Percentiles rank a stretch among this genome's conserved stretches.
phyloP scores from a whole-genome alignment of 1,140 invertebrate genomes.

The Drosophila kepulauana region DNA sequence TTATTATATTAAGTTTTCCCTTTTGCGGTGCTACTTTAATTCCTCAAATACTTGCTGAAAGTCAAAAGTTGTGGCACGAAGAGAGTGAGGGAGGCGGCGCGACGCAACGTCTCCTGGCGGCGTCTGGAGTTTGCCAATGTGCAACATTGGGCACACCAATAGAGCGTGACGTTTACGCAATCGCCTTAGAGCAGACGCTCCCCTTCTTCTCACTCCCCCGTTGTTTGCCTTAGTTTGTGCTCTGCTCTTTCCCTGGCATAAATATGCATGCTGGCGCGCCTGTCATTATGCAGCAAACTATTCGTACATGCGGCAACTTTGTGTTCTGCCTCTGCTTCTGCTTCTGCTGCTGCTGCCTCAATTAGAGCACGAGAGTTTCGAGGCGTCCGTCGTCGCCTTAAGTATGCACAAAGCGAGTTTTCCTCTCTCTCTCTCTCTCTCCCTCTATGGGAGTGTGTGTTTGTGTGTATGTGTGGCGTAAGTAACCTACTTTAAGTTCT shows the following conservation, averaged over 20 bases:
- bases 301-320: constrained; percentile 76
- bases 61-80: constrained; percentile 4
- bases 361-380: constrained; percentile 52
- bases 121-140: constrained; percentile 14
- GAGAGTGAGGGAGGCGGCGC: neutral
- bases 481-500: constrained; percentile 77
- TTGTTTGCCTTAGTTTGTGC: neutral
- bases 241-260: constrained; percentile 31
- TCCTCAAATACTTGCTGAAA: neutral
- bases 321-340: constrained; percentile 29
- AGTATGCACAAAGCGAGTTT: constrained; percentile 64
- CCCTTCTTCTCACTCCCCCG: neutral
- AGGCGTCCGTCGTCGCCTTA: constrained; percentile 43
- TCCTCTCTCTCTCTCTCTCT: neutral
- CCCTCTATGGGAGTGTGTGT: neutral
- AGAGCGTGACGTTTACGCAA: constrained; percentile 65
- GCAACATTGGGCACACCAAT: constrained; percentile 59
- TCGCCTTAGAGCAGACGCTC: constrained; percentile 13
- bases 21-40: neutral
- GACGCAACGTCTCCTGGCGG: neutral
- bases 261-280: constrained; percentile 72
- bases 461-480: constrained; percentile 40
- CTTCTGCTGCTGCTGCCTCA: constrained; percentile 54
- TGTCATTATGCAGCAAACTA: constrained; percentile 77
- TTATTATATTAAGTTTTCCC: too few species aligned